A percentile compares a stretch with the other conserved stretches of the same genome.
Conservation (phyloP, 1,140 invertebrate genomes). For the Phymastichus coffea region DNA sequence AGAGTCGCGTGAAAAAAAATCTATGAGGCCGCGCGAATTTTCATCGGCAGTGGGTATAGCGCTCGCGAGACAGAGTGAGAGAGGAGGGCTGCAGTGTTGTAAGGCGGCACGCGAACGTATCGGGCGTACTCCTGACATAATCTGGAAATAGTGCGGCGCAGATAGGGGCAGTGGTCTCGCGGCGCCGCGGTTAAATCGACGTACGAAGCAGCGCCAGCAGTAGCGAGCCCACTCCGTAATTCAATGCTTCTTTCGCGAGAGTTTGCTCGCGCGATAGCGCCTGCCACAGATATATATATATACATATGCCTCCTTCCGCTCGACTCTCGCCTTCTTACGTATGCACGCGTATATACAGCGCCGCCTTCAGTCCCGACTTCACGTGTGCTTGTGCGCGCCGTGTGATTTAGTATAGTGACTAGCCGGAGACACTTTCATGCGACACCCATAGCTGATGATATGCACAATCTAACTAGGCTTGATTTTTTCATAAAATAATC, state of each 20-base stretch:
- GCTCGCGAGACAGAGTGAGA: too few species aligned
- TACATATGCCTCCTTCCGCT: too few species aligned
- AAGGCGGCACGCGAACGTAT: too few species aligned
- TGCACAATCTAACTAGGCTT: not conserved
- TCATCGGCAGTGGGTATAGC: too few species aligned
- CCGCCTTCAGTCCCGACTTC: conserved; percentile 10
- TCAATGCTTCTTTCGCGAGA: not conserved
- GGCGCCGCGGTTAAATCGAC: not conserved
- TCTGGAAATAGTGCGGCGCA: not conserved
- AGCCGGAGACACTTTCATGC: conserved; percentile 37
- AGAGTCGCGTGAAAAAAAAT: too few species aligned
- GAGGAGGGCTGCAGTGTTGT: too few species aligned
- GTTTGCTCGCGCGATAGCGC: not conserved
- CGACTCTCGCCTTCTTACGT: too few species aligned
- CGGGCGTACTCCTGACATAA: not conserved
- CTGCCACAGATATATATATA: not conserved
- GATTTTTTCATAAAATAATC: conserved; percentile 19
- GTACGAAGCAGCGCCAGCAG: too few species aligned
- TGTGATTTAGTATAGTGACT: too few species aligned
- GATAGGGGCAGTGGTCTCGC: not conserved
- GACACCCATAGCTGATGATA: conserved; percentile 26
- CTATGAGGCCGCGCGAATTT: too few species aligned
- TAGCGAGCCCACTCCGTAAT: not conserved
- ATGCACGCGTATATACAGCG: not conserved
- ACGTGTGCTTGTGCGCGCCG: conserved; percentile 25